A percentile compares a stretch with the other conserved stretches of the same genome.
These are phyloP conservation scores for Parnassius smintheus DNA, from an alignment of 2,888 invertebrate species.

Conservation along the genomic window DNA sequence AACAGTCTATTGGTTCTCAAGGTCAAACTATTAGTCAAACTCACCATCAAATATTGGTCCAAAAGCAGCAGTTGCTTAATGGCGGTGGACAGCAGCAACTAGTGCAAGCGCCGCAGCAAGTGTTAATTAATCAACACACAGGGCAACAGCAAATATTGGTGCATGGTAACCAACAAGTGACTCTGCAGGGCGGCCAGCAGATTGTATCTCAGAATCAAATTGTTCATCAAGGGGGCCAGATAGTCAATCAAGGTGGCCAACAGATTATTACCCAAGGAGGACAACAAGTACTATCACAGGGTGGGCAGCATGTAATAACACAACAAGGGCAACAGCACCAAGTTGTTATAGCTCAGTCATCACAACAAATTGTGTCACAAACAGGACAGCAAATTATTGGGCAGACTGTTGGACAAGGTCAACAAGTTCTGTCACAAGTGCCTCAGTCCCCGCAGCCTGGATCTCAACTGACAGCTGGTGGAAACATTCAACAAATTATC, in stretches of 20 bases:
- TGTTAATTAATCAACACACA: slow-evolving; percentile 72
- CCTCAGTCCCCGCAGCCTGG: slow-evolving; percentile 69
- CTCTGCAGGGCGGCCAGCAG: slow-evolving; percentile 71
- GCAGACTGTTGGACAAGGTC: slow-evolving; percentile 63
- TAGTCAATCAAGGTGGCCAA: slow-evolving; percentile 70
- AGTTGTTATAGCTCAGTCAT: slow-evolving; percentile 71
- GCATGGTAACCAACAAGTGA: slow-evolving; percentile 75
- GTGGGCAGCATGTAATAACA: slow-evolving; percentile 74
- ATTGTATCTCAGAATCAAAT: slow-evolving; percentile 73
- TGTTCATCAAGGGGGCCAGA: slow-evolving; percentile 72
- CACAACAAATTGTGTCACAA: slow-evolving; percentile 75
- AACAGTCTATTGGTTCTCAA: slow-evolving; percentile 81
- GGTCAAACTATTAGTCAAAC: slow-evolving; percentile 75
- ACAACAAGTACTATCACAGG: slow-evolving; percentile 72
- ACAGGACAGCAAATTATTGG: slow-evolving; percentile 74
- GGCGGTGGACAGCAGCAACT: slow-evolving; percentile 76
- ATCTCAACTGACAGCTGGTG: slow-evolving; percentile 53
- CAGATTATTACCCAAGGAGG: slow-evolving; percentile 68
- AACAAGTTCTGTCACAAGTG: slow-evolving; percentile 68
- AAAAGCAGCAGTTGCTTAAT: slow-evolving; percentile 82
- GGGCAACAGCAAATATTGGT: slow-evolving; percentile 76
- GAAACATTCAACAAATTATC: slow-evolving; percentile 76
- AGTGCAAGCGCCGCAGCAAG: slow-evolving; percentile 76
- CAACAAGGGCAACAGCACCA: slow-evolving; percentile 76
- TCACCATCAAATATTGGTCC: slow-evolving; percentile 73